Conservation (phyloP, 1,140 invertebrate species). For the Pissodes strobi region DNA sequence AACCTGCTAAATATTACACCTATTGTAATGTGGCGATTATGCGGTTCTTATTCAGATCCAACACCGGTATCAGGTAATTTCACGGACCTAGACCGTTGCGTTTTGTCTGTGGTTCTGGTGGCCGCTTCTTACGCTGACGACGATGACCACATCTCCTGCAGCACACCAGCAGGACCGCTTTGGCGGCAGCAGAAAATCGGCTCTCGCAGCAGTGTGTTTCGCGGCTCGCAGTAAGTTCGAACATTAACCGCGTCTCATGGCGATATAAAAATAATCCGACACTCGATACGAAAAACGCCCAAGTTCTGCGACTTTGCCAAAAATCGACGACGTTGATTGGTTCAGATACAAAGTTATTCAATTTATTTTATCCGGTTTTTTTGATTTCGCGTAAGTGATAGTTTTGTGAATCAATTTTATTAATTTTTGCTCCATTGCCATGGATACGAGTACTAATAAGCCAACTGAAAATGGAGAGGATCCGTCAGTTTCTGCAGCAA, state of each 20-base stretch:
- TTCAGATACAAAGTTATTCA: neutral
- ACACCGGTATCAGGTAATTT: conserved; percentile 8
- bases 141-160: conserved; percentile 26
- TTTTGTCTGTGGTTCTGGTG: conserved; percentile 11
- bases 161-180: conserved; percentile 25
- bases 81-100: conserved; percentile 12
- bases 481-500: conserved; percentile 41
- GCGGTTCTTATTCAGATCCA: no score
- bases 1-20: no score
- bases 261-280: conserved; percentile 35
- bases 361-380: no score
- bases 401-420: no score
- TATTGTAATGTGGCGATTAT: neutral
- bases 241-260: conserved; percentile 21
- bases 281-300: conserved; percentile 21
- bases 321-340: neutral
- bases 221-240: conserved; percentile 39
- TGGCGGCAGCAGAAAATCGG: conserved; percentile 27
- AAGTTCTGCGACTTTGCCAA: conserved; percentile 2
- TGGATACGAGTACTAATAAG: no score
- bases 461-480: conserved; percentile 37
- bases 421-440: no score
- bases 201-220: conserved; percentile 44
- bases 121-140: conserved; percentile 19
- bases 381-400: no score